Evolutionary conservation across 2,888 invertebrate genomes (phyloP), one percentile per base, ranked within the genome.

Genomic region (Tenthredo mesomela): DNA sequence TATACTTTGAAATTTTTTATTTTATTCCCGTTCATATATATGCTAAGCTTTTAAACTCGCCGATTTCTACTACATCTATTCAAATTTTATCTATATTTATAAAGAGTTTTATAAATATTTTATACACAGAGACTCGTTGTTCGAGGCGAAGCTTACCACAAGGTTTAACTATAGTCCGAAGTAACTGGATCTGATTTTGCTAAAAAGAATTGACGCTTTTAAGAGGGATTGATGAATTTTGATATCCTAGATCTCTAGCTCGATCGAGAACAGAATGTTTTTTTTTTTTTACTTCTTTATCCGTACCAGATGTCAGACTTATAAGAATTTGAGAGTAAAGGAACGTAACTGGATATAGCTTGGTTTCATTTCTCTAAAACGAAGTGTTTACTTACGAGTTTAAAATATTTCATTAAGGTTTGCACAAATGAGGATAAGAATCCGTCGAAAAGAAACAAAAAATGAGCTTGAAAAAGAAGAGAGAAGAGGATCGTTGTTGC

Each of bases 351-450:
- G 33, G 15, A 67, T 67, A 33, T 18, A 67, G 33, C 33, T 5
- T 18, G 33, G 18, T 33, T 67, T 33, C 18, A 67, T 67, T 18
- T 33, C 33, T 61, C 12, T 61, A 12, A 25, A 25, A 61, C 61
- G 25, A 61, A 61, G 67, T 33, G 67, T 33, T 61, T 61, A 61
- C 25, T 29, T 61, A 29, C 37, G 70, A 70, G n/a, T 54, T 54
- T 77, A 29, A 18, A 33, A 18, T 54, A 73, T 73, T 73, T 73
- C 33, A 77, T 77, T 54, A 77, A 25, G 50, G 50, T 54, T 54
- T 54, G 25, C 33, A 61, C 33, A 61, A 70, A 40, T 1, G 70
- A 70, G 29, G 70, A 9, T n/a, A 54, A 47, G n/a, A 15, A 10
- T 47, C 47, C 29, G 18, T 33, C 25, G 29, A 9, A 15, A 9